phyloP scores from a whole-genome alignment of 2,888 invertebrate species.

The Luperina nickerlii region DNA sequence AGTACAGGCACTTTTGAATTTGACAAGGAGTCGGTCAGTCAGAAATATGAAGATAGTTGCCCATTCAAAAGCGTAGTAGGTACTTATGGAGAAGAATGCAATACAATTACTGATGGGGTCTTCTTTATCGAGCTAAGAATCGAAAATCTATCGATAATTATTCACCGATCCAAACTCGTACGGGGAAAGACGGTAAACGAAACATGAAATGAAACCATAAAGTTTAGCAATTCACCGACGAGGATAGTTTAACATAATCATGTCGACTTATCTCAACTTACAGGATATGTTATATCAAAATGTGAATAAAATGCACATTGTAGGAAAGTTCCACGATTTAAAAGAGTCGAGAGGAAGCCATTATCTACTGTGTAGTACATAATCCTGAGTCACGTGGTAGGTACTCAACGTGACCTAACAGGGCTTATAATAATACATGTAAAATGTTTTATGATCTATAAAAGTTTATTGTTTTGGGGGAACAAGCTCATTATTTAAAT shows the following conservation, averaged over 20 bases:
- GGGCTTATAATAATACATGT: conserved; percentile 37
- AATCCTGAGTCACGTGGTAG: conserved; percentile 74
- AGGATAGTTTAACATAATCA: conserved; percentile 59
- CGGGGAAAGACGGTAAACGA: conserved; percentile 2
- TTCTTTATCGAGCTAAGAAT: not conserved
- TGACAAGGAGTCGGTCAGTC: too few species aligned
- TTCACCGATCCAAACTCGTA: not conserved
- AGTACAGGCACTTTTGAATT: too few species aligned
- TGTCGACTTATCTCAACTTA: conserved; percentile 57
- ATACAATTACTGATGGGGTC: too few species aligned
- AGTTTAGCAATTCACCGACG: conserved; percentile 37
- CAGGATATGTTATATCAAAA: conserved; percentile 67
- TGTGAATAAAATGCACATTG: conserved; percentile 65
- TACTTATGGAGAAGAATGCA: too few species aligned
- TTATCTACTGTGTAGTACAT: conserved; percentile 67
- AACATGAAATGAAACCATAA: conserved; percentile 22
- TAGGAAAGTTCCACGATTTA: conserved; percentile 67
- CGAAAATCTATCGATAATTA: not conserved
- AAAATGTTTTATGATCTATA: conserved; percentile 42
- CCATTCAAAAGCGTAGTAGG: too few species aligned
- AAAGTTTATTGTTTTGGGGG: conserved; percentile 52
- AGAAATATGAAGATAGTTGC: too few species aligned
- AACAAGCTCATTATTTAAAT: conserved; percentile 40
- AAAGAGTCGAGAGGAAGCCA: conserved; percentile 73
- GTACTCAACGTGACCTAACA: conserved; percentile 69